These are phyloP conservation scores for Threskiornis aethiopicus DNA, from an alignment of 2,797 vertebrate genomes.

Conservation along the genomic window DNA sequence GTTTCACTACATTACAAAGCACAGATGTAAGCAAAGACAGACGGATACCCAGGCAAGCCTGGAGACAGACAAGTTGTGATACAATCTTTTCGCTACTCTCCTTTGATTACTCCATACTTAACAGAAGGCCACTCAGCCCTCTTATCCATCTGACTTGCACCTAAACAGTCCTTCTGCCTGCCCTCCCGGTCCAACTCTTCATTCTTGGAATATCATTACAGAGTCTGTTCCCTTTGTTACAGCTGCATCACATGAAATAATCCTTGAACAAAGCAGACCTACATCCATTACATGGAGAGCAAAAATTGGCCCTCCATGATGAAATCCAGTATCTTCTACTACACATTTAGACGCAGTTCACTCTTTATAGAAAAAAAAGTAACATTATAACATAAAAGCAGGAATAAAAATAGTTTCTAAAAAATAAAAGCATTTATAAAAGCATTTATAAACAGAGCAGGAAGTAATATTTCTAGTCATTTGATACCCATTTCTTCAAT, in stretches of 20 bases:
- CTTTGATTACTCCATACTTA: not conserved
- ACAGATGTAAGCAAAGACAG: not conserved
- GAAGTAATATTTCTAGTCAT: not conserved
- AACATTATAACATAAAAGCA: not conserved
- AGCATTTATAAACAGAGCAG: not conserved
- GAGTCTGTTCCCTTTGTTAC: not conserved
- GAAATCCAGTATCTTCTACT: not conserved
- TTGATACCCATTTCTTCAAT: not conserved
- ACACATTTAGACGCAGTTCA: not conserved
- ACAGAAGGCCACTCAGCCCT: not conserved
- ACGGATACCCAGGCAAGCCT: not conserved
- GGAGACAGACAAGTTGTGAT: not conserved
- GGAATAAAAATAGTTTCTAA: not conserved
- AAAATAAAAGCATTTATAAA: not conserved
- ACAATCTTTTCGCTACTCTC: fast-evolving
- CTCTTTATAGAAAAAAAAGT: not conserved
- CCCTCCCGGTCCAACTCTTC: not conserved
- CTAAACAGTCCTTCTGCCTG: not conserved
- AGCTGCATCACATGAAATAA: not conserved
- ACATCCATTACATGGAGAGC: fast-evolving
- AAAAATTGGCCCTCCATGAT: not conserved
- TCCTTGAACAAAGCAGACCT: not conserved
- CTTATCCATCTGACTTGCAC: not conserved
- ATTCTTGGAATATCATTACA: not conserved
- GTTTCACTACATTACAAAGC: fast-evolving